These are phyloP conservation scores for Heliconius charithonia DNA, from an alignment of 2,888 invertebrate species.

Conservation along the genomic window DNA sequence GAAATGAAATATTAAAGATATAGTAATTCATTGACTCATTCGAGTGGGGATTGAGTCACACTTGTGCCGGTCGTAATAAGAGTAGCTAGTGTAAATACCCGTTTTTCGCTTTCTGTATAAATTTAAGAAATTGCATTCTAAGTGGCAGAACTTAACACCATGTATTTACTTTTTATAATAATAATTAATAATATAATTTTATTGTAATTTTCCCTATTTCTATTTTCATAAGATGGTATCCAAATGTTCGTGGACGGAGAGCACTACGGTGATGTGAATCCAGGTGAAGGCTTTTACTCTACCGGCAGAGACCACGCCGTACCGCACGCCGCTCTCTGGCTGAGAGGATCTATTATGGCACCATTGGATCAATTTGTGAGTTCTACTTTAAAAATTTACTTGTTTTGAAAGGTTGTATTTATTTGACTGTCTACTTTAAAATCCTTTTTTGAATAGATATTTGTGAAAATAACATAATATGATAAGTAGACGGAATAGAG, in stretches of 20 bases:
- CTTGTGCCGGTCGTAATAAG: too few relatives aligned
- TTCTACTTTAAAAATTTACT: not conserved
- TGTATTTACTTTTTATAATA: too few relatives aligned
- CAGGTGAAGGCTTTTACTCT: conserved; percentile 75
- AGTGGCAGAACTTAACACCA: too few relatives aligned
- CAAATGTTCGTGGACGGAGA: conserved; percentile 79
- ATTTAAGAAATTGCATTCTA: too few relatives aligned
- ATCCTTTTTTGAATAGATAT: not conserved
- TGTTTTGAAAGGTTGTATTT: not conserved
- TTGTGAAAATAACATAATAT: not conserved
- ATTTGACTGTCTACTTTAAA: not conserved
- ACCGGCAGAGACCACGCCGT: conserved; percentile 66
- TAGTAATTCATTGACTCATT: too few relatives aligned
- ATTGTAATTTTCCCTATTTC: not conserved
- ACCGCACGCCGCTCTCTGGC: conserved; percentile 69
- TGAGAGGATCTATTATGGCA: conserved; percentile 70
- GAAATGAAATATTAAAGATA: too few relatives aligned
- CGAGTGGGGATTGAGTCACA: too few relatives aligned
- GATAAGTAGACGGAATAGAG: too few relatives aligned
- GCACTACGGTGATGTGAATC: conserved; percentile 73
- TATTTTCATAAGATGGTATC: conserved; percentile 73
- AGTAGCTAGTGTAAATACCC: too few relatives aligned
- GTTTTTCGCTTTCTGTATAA: too few relatives aligned
- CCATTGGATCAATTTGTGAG: conserved; percentile 74
- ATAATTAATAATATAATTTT: not conserved